Percentiles rank a stretch among this genome's conserved stretches.
Conservation (phyloP, 2,888 invertebrate species). For the Tiliacea aurago region DNA sequence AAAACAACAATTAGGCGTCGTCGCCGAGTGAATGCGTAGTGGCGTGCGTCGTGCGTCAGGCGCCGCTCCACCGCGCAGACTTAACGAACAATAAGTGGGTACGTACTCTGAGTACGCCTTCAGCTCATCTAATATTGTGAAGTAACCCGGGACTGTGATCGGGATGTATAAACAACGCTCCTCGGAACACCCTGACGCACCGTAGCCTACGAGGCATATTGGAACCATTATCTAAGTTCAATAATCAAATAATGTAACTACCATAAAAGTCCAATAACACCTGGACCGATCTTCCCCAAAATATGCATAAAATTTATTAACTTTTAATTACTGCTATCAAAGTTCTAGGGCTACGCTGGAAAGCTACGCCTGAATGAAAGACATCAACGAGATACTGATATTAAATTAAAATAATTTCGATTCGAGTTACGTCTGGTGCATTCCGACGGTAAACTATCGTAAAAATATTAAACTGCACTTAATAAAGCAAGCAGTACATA, state of each 20-base stretch:
- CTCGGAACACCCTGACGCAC: background rate
- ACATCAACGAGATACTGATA: constrained; percentile 36
- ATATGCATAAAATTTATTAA: background rate
- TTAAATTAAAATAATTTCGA: background rate
- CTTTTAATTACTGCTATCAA: background rate
- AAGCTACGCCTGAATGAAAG: constrained; percentile 17
- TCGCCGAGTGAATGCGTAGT: constrained; percentile 6
- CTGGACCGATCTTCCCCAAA: background rate
- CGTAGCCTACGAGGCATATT: background rate
- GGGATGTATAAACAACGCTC: too few species aligned
- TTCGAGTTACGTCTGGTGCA: background rate
- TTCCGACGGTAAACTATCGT: background rate
- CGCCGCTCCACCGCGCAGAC: constrained; percentile 37
- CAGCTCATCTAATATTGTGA: background rate
- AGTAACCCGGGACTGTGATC: background rate
- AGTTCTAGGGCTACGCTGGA: background rate
- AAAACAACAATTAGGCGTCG: constrained; percentile 38
- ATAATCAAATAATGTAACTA: background rate
- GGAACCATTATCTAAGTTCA: background rate
- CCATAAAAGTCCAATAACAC: too few species aligned
- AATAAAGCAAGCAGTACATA: background rate
- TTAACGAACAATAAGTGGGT: constrained; percentile 28
- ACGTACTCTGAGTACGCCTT: background rate
- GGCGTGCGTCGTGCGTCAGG: constrained; percentile 12
- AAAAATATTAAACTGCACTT: background rate